phyloP scores from a whole-genome alignment of 2,888 invertebrate genomes.

The Drosophila formosana region DNA sequence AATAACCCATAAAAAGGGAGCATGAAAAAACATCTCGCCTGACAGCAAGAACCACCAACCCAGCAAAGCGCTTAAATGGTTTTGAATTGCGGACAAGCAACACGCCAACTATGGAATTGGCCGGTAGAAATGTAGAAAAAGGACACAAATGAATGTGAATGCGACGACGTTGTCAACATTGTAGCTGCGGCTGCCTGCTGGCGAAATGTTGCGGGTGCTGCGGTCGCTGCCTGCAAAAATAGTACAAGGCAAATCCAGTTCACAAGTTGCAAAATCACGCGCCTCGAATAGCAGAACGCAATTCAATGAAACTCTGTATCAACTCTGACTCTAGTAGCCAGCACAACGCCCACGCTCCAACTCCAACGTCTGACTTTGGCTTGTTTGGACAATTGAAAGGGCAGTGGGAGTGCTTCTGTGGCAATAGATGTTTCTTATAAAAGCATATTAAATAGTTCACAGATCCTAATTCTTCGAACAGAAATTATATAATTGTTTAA shows the following conservation, averaged over 20 bases:
- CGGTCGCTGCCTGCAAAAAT: conserved; percentile 52
- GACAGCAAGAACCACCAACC: conserved; percentile 48
- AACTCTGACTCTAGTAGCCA: conserved; percentile 1
- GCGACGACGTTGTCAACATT: conserved; percentile 68
- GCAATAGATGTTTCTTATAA: not conserved
- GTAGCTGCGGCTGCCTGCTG: conserved; percentile 65
- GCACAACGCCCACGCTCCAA: conserved; percentile 1
- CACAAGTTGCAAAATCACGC: conserved; percentile 79
- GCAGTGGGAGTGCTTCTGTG: not conserved
- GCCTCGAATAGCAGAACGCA: conserved; percentile 67
- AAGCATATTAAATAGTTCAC: not conserved
- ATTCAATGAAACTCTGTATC: conserved; percentile 66
- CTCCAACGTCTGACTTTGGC: conserved; percentile 11
- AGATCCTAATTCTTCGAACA: not conserved
- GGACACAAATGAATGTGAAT: conserved; percentile 12
- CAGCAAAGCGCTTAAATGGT: conserved; percentile 74
- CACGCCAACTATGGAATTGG: conserved; percentile 41
- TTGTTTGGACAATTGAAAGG: conserved; percentile 1
- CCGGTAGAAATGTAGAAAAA: conserved; percentile 14
- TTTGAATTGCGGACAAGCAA: conserved; percentile 74
- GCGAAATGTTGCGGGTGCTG: conserved; percentile 59
- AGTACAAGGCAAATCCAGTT: conserved; percentile 68
- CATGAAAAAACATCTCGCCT: conserved; percentile 23
- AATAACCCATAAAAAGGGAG: conserved; percentile 69
- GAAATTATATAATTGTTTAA: not conserved